Base-by-base conservation (phyloP, 2,888 invertebrate genomes). In the Mechanitis messenoides region DNA sequence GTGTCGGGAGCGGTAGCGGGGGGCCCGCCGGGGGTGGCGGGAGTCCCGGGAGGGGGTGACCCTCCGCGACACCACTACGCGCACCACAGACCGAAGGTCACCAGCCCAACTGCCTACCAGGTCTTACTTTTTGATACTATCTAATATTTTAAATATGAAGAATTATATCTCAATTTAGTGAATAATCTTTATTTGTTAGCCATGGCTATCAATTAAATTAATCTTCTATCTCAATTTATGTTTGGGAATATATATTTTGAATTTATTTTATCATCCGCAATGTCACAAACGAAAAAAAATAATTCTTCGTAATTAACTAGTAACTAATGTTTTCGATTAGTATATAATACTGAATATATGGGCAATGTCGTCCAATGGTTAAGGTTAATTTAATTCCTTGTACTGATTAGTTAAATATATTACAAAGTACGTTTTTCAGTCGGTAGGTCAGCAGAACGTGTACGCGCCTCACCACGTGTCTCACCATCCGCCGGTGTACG, bases 401-500 rank as follows among this genome's bases (percentile, higher is more conserved):
- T 20, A 20, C 20, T 20, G 20, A 20, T 20, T 20, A 20, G 20
- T 20, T 20, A 20, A 20, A 50, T 50, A 1, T 50, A 50, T 31
- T 9, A 9, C 31, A 50, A 31, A 31, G 31, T 28, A 31, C 0
- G 31, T 50, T 5, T 50, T 3, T 7, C 72, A 74, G 71, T 70
- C 72, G 46, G 73, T 74, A 50, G 67, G 71, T 6, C 75, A 75
- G 45, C 80, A 78, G 71, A 81, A 79, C 60, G 79, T 83, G 66
- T 85, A 86, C 78, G 72, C 72, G 45, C 63, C 73, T 12, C 84
- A 81, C 57, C 85, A 84, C 70, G 83, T 79, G 45, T 71, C 81
- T 38, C 85, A 84, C 62, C 86, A 80, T 47, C 83, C 85, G 64
- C 82, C 84, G 0, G 82, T 86, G 0, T 88, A 87, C 77, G 78